Evolutionary conservation across 2,113 vertebrate genomes (phyloP).

Genomic region (Pterophyllum scalare): DNA sequence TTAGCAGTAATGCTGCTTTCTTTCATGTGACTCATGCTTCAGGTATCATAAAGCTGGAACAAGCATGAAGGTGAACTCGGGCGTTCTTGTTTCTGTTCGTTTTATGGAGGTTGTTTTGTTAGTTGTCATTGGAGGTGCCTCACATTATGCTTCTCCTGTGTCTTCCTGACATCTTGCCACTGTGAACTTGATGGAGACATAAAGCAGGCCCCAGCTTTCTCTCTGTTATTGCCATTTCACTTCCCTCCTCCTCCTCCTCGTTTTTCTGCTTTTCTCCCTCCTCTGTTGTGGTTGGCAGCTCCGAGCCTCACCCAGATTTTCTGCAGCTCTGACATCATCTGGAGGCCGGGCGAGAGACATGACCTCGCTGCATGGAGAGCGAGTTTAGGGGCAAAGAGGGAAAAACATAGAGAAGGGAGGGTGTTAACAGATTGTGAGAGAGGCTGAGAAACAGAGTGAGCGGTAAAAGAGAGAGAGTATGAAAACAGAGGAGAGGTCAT

Average conservation of each 20-base stretch:
- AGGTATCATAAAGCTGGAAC: neutral
- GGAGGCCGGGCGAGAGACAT: constrained; percentile 48
- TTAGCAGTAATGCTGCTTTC: neutral
- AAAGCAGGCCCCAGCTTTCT: neutral
- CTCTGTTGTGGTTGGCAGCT: neutral
- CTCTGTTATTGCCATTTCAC: neutral
- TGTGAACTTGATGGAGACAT: neutral
- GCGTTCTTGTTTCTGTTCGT: neutral
- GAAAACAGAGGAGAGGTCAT: neutral
- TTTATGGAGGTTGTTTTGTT: neutral
- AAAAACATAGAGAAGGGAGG: neutral
- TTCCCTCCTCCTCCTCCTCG: neutral
- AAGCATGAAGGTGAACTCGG: accelerated
- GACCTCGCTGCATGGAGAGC: constrained; percentile 40
- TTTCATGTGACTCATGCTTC: neutral
- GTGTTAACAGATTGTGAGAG: neutral
- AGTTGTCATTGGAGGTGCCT: neutral
- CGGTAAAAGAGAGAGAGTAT: no score
- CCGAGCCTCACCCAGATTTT: constrained; percentile 33
- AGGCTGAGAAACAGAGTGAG: neutral
- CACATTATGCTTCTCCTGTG: accelerated
- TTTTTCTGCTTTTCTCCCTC: neutral
- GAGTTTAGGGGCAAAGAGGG: neutral
- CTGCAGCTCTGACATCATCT: constrained; percentile 69
- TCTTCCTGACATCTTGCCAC: neutral